Percentiles rank a stretch among this genome's conserved stretches.
Conservation (phyloP, 1,140 invertebrate species). For the Drosophila bifasciata region DNA sequence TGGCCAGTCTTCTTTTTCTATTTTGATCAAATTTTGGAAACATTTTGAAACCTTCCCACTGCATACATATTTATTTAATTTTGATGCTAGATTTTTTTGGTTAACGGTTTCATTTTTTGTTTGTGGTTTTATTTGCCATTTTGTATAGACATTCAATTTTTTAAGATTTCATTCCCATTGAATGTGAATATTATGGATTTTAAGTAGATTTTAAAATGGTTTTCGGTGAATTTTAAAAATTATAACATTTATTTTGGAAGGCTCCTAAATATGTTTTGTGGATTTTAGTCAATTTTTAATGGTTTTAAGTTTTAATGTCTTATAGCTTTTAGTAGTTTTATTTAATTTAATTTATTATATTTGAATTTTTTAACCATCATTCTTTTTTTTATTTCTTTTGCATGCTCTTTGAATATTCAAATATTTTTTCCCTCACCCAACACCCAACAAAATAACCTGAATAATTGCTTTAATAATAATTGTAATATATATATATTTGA, state of each 20-base stretch:
- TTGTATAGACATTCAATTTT: background rate
- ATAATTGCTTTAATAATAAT: conserved; percentile 8
- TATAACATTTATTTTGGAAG: conserved; percentile 5
- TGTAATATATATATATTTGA: conserved; percentile 32
- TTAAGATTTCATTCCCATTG: too few relatives aligned
- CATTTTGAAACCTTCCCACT: conserved; percentile 13
- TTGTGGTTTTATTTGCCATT: background rate
- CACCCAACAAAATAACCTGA: too few relatives aligned
- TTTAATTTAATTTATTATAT: conserved; percentile 30
- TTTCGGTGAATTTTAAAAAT: background rate
- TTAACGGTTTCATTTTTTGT: conserved; percentile 23
- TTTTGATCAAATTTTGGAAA: conserved; percentile 30
- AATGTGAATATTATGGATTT: too few relatives aligned
- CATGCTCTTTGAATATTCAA: conserved; percentile 75
- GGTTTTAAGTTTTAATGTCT: background rate
- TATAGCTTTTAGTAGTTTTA: background rate
- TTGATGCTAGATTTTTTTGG: conserved; percentile 7
- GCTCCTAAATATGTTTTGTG: background rate
- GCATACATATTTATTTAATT: conserved; percentile 11
- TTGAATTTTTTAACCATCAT: conserved; percentile 46
- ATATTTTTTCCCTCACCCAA: conserved; percentile 47
- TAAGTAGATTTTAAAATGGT: too few relatives aligned
- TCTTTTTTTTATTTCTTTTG: conserved; percentile 66
- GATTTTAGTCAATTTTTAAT: too few relatives aligned
- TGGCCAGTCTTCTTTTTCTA: conserved; percentile 29